These are phyloP conservation scores for Oscheius sp. DNA, from an alignment of 2,888 invertebrate species.

Conservation along the genomic window DNA sequence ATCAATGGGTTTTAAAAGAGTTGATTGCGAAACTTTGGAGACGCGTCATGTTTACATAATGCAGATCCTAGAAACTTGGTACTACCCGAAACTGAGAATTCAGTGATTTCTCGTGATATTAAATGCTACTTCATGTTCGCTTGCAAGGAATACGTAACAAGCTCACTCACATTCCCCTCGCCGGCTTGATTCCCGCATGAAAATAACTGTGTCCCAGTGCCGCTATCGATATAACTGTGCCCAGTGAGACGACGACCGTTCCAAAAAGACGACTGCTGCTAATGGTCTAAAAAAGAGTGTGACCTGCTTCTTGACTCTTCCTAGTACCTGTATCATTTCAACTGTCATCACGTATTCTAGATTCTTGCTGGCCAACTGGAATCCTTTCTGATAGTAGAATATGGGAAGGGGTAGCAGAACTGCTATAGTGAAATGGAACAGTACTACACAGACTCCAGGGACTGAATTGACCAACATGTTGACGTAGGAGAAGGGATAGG, in stretches of 20 bases:
- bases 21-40: no score
- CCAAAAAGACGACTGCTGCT: slow-evolving; percentile 8
- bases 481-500: slow-evolving; percentile 20
- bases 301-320: not conserved
- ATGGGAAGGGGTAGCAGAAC: slow-evolving; percentile 33
- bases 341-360: slow-evolving; percentile 6
- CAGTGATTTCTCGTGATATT: no score
- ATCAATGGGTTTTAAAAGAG: not conserved
- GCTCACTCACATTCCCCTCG: slow-evolving; percentile 17
- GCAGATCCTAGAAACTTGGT: not conserved
- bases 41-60: no score
- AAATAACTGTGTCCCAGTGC: not conserved
- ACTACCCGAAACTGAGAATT: no score
- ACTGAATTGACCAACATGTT: slow-evolving; percentile 34
- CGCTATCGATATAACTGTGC: not conserved
- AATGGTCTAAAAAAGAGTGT: slow-evolving; percentile 9
- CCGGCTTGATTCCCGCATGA: slow-evolving; percentile 4
- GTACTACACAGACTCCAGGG: slow-evolving; percentile 28
- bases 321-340: slow-evolving; percentile 1
- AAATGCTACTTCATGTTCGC: no score
- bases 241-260: not conserved
- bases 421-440: slow-evolving; percentile 27
- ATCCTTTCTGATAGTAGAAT: slow-evolving; percentile 27
- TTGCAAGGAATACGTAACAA: no score
- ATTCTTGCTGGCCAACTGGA: slow-evolving; percentile 7